These are phyloP conservation scores for Nebria salina DNA, from an alignment of 2,888 invertebrate species.

Conservation along the genomic window DNA sequence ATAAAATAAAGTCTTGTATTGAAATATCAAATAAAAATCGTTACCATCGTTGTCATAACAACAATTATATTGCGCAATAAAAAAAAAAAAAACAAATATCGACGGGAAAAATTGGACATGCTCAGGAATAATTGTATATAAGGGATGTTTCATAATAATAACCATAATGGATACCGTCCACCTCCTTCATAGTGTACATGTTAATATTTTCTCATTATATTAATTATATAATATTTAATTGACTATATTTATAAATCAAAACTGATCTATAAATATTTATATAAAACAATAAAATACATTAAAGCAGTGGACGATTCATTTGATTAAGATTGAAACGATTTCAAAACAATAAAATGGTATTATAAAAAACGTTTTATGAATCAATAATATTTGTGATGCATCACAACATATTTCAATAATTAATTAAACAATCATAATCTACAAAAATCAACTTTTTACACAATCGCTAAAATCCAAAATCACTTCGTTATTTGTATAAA, in stretches of 20 bases:
- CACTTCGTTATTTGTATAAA: constrained; percentile 13
- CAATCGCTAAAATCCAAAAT: constrained; percentile 21
- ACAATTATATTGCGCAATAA: background rate
- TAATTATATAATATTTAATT: too few relatives aligned
- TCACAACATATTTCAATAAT: constrained; percentile 10
- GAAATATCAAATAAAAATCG: constrained; percentile 23
- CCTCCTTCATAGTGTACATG: too few relatives aligned
- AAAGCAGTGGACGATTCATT: background rate
- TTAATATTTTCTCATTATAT: too few relatives aligned
- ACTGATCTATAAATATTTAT: too few relatives aligned
- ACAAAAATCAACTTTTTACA: constrained; percentile 28
- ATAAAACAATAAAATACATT: too few relatives aligned
- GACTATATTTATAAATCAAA: too few relatives aligned
- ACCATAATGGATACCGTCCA: too few relatives aligned
- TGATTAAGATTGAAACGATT: background rate
- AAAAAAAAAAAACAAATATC: background rate
- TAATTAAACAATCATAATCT: constrained; percentile 31
- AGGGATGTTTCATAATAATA: too few relatives aligned
- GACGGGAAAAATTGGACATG: too few relatives aligned
- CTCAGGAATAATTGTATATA: too few relatives aligned
- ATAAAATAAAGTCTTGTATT: constrained; percentile 1
- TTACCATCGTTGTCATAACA: constrained; percentile 37
- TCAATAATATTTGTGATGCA: background rate
- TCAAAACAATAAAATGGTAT: background rate
- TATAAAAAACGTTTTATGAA: background rate